Percentiles rank a stretch among this genome's conserved stretches.
Evolutionary conservation across 2,797 vertebrate species (phyloP).

Genomic region (Sarcophilus harrisii): DNA sequence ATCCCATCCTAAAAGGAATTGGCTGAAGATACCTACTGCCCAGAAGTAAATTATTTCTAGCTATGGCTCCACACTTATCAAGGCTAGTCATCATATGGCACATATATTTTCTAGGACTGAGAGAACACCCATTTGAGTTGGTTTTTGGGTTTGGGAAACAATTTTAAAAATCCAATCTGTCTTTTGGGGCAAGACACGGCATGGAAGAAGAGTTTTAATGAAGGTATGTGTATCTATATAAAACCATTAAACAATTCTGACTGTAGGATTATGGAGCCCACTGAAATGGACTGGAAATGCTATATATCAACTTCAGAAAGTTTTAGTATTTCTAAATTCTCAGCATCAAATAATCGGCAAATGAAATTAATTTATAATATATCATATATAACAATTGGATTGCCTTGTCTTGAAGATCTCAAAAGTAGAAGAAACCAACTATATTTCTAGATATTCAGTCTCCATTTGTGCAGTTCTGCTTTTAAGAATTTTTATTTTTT

Average conservation of each 20-base stretch:
- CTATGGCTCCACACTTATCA: background rate
- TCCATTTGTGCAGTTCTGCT: background rate
- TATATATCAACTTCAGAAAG: background rate
- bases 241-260: background rate
- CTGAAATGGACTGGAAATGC: background rate
- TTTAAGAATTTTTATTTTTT: background rate
- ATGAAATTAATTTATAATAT: background rate
- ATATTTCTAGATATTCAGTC: background rate
- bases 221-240: background rate
- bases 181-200: background rate
- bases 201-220: background rate
- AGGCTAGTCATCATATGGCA: background rate
- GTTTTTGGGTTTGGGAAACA: background rate
- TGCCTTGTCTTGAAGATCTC: background rate
- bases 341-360: background rate
- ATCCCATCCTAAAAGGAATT: background rate
- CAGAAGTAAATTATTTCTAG: background rate
- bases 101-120: background rate
- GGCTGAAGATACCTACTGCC: background rate
- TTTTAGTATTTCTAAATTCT: background rate
- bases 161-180: background rate
- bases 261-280: background rate
- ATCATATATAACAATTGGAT: background rate
- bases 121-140: background rate
- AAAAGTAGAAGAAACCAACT: background rate